Evolutionary conservation across 2,888 invertebrate species (phyloP).

Genomic region (Aethes cnicana): DNA sequence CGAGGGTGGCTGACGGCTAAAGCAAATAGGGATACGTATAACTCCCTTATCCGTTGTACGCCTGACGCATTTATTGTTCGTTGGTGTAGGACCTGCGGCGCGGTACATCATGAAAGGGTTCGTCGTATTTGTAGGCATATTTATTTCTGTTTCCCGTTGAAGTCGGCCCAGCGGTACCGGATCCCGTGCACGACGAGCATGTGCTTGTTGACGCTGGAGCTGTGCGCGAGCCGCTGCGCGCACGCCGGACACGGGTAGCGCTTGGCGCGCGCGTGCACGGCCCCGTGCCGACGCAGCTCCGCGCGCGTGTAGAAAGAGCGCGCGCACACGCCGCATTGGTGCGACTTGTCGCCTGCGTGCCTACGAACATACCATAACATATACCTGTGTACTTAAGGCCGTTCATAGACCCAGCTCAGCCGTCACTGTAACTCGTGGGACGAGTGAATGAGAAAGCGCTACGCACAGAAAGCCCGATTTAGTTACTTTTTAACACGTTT

Average conservation of each 20-base stretch:
- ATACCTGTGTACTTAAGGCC: no score
- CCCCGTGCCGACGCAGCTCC: constrained; percentile 61
- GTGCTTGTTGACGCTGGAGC: constrained; percentile 73
- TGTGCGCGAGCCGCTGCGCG: constrained; percentile 65
- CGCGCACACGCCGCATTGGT: constrained; percentile 63
- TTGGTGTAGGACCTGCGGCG: no score
- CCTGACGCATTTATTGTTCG: no score
- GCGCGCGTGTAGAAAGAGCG: constrained; percentile 62
- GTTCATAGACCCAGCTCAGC: no score
- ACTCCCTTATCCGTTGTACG: no score
- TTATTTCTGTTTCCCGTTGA: constrained; percentile 41
- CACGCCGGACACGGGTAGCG: constrained; percentile 69
- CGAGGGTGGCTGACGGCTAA: no score
- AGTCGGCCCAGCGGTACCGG: constrained; percentile 65
- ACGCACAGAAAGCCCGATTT: no score
- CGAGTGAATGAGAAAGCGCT: no score
- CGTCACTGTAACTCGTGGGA: no score
- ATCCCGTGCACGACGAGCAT: constrained; percentile 68
- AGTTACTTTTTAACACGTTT: not conserved
- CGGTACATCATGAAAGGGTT: no score
- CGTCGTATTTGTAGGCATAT: no score
- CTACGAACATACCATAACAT: constrained; percentile 47
- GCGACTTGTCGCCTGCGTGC: constrained; percentile 67
- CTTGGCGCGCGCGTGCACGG: constrained; percentile 70
- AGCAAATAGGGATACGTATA: no score